Conservation (phyloP, 2,888 invertebrate species). For the Aphidius colemani region DNA sequence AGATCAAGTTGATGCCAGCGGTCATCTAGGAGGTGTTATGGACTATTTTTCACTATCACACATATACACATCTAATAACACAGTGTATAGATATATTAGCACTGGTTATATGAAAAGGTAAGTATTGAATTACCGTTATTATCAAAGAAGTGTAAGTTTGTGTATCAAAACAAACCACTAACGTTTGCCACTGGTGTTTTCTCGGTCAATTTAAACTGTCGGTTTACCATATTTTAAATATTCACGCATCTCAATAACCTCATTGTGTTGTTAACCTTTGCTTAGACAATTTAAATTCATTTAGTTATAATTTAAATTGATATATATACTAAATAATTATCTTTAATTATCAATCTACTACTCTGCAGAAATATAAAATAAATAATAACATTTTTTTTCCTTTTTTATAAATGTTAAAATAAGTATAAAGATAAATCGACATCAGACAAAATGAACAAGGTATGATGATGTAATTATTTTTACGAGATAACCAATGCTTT, state of each 20-base stretch:
- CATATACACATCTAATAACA: background rate
- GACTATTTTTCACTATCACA: background rate
- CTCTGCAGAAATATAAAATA: background rate
- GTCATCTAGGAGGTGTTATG: too few relatives aligned
- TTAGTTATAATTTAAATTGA: background rate
- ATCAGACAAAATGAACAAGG: background rate
- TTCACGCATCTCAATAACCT: too few relatives aligned
- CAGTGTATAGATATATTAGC: constrained; percentile 7
- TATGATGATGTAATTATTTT: constrained; percentile 10
- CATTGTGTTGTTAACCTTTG: background rate
- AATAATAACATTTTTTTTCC: background rate
- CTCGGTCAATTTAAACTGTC: constrained; percentile 12
- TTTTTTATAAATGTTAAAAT: background rate
- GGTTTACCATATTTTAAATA: background rate
- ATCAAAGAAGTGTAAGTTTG: constrained; percentile 15
- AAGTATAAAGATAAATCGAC: too few relatives aligned
- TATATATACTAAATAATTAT: constrained; percentile 3
- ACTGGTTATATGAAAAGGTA: background rate
- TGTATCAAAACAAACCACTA: constrained; percentile 22
- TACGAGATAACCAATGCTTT: constrained; percentile 1
- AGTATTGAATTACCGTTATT: constrained; percentile 26
- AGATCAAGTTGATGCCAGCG: too few relatives aligned
- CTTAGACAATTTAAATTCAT: background rate
- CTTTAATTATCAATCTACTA: constrained; percentile 6
- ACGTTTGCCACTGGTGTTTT: constrained; percentile 28